Evolutionary conservation across 1,140 invertebrate species (phyloP), one percentile per base, ranked within the genome.

Genomic region (Platyscapa corneri): DNA sequence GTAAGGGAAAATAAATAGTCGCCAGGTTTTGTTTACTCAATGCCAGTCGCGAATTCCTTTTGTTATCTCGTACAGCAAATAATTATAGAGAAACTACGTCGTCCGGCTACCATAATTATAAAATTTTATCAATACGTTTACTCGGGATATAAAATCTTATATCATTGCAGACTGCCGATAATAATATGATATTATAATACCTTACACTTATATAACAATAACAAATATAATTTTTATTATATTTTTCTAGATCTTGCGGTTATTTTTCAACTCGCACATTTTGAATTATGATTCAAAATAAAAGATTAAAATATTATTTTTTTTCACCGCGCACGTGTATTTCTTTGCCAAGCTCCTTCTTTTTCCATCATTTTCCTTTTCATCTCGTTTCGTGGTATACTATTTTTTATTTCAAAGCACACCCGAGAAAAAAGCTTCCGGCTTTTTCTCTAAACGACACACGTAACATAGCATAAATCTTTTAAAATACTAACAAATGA

Each of bases 401-500:
- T 42, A 60, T 60, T 42, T 74, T 74, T 74, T 74, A 74, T 72
- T 72, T 74, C 70, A 74, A 74, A 74, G 39, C 70, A 23, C 1
- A 74, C 23, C 70, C 37, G 30, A 1, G 70, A 74, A 74, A 74
- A 74, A 74, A 74, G 23, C 37, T 74, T 74, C 70, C 37, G 37
- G 70, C 70, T 42, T 74, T 74, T 74, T 74, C 70, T 74, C 37
- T 42, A 74, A 74, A 74, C 30, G 70, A 74, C 6, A 74, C 37
- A 12, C 23, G 23, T 16, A 74, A 1, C 16, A 42, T 42, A 42
- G 18, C 27, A 74, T 27, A 34, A 74, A 42, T 42, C 23, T 74
- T 74, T 74, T n/a, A 74, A 42, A 42, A 70, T 34, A n/a, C 34
- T 70, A 70, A 39, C 34, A 70, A 37, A 34, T 39, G 14, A 3